phyloP scores from a whole-genome alignment of 2,888 invertebrate species.

The Melanophora roralis region DNA sequence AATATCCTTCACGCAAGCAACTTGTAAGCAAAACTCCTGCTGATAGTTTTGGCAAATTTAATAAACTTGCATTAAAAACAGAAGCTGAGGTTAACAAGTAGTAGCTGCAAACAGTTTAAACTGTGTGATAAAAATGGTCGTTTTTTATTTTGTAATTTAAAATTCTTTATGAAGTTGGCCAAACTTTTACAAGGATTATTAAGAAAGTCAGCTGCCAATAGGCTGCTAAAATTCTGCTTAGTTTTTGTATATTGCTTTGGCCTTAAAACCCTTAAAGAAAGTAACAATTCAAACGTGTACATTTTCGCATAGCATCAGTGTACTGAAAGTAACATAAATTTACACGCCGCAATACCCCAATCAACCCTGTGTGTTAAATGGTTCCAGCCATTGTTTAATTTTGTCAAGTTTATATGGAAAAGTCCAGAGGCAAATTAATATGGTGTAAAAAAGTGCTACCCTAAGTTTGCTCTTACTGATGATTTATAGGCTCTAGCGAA shows the following conservation, averaged over 20 bases:
- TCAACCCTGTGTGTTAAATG: conserved; percentile 8
- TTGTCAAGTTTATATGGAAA: not conserved
- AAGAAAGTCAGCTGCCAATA: conserved; percentile 32
- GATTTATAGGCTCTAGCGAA: too few species aligned
- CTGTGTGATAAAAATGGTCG: not conserved
- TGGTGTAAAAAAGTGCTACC: too few species aligned
- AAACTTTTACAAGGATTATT: conserved; percentile 6
- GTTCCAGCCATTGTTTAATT: not conserved
- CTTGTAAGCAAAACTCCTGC: conserved; percentile 35
- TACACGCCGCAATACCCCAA: conserved; percentile 17
- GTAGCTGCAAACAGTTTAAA: conserved; percentile 1
- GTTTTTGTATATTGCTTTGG: not conserved
- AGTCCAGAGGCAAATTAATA: not conserved
- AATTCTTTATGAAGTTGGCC: not conserved
- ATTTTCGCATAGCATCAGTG: not conserved
- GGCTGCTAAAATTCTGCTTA: not conserved
- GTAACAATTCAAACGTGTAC: not conserved
- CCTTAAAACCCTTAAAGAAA: conserved; percentile 17
- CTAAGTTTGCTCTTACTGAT: too few species aligned
- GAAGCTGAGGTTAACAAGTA: conserved; percentile 15
- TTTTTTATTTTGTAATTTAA: not conserved
- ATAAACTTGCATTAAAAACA: conserved; percentile 8
- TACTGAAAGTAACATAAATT: conserved; percentile 23
- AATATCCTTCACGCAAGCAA: conserved; percentile 6
- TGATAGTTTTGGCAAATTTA: conserved; percentile 38